Base-by-base conservation (phyloP, 2,797 vertebrate species). In the Clarias pachynema region DNA sequence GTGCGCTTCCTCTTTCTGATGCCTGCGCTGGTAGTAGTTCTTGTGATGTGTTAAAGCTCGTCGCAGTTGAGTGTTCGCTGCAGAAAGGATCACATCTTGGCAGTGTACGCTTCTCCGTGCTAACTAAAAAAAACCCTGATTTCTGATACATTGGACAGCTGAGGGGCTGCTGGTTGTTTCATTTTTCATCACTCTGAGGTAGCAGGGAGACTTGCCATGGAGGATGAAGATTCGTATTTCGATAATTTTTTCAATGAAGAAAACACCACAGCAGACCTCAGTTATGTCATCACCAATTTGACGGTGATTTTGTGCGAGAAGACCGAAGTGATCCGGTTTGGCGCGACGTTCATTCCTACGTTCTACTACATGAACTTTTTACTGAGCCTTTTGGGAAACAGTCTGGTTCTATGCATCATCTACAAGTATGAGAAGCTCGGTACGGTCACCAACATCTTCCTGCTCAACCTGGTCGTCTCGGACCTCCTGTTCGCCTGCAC, bases 381-480 rank as follows among this genome's bases (percentile, higher is more conserved):
- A 12, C 81, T 96, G 29, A 96, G 95, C 88, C 89, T 93, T 86
- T 0, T 95, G 22, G 95, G 95, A 15, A 96, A 96, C 1, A 89
- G 95, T 4, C 92, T 96, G 0, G 95, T 96, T 26, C 89, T 96
- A 37, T 92, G 91, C 84, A 94, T 96, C 85, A 92, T 96, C 84
- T 93, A 90, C 89, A 95, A 93, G 70, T 96, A 92, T 20, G 95
- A 96, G 91, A 95, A 94, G 87, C 90, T 96, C 31, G 89, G 77
- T 85, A 95, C 93, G 0, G 95, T 95, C 79, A 95, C 95, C 79
- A 96, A 96, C 88, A 91, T 96, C 73, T 96, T 96, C 88, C 92
- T 96, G 75, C 90, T 96, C 72, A 96, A 96, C 85, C 79, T 96
- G 89, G 95, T 96, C 49, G 24, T 95, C 70, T 96, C 96, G 14